Conservation (phyloP, 2,113 vertebrate genomes). For the Macquaria australasica region DNA sequence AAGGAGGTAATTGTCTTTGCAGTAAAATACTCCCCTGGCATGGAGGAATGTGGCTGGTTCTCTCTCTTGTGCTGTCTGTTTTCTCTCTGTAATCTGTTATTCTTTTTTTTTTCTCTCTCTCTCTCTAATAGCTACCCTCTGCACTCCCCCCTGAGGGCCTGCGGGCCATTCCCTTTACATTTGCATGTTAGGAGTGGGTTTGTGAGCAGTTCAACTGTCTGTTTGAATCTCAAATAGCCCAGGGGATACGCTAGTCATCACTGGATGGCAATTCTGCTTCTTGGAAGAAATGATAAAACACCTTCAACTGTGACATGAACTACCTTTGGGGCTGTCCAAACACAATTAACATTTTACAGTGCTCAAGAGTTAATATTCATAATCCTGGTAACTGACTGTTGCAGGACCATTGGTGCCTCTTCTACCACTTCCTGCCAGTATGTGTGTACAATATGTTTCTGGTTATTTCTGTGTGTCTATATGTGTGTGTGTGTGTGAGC, state of each 20-base stretch:
- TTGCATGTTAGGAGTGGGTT: slow-evolving; percentile 82
- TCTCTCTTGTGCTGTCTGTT: slow-evolving; percentile 45
- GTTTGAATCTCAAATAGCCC: slow-evolving; percentile 76
- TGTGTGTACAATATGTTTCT: slow-evolving; percentile 15
- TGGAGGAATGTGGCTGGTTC: slow-evolving; percentile 59
- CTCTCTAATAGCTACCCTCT: slow-evolving; percentile 69
- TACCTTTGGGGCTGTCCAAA: slow-evolving; percentile 63
- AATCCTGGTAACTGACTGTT: slow-evolving; percentile 42
- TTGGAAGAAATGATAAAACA: slow-evolving; percentile 50
- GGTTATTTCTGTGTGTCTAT: slow-evolving; percentile 7
- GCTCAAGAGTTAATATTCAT: slow-evolving; percentile 59
- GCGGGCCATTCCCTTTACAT: slow-evolving; percentile 64
- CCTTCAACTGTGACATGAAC: slow-evolving; percentile 43
- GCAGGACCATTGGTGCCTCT: slow-evolving; percentile 11
- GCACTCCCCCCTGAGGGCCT: slow-evolving; percentile 54
- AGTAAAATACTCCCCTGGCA: slow-evolving; percentile 46
- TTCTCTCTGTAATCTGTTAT: slow-evolving; percentile 62
- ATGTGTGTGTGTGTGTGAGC: background rate
- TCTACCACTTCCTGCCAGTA: slow-evolving; percentile 9
- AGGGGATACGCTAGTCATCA: slow-evolving; percentile 58
- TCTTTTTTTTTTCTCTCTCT: slow-evolving; percentile 15
- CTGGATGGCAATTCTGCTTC: slow-evolving; percentile 45
- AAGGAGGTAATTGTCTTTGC: slow-evolving; percentile 12
- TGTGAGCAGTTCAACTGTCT: slow-evolving; percentile 70
- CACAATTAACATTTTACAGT: slow-evolving; percentile 55